These are phyloP conservation scores for Aphodius sticticus DNA, from an alignment of 2,888 invertebrate species.

Conservation along the genomic window DNA sequence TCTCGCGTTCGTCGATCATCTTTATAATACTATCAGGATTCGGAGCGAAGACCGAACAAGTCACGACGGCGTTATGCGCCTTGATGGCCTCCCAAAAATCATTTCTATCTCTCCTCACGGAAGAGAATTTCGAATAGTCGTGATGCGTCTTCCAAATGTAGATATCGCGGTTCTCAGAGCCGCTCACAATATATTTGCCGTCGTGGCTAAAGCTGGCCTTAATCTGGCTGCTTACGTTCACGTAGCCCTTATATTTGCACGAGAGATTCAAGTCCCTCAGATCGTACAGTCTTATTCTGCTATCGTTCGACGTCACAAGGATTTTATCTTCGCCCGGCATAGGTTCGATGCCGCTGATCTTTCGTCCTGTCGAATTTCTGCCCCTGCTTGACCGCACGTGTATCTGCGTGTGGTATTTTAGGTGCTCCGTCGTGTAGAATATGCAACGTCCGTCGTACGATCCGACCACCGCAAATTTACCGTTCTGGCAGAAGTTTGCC, in stretches of 20 bases:
- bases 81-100: conserved; percentile 98
- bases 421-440: conserved; percentile 97
- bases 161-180: conserved; percentile 96
- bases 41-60: conserved; percentile 97
- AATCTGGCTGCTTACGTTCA: conserved; percentile 96
- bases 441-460: conserved; percentile 98
- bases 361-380: conserved; percentile 92
- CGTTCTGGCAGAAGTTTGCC: conserved; percentile 97
- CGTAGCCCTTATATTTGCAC: conserved; percentile 73
- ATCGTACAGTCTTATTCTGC: conserved; percentile 94
- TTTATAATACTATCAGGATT: conserved; percentile 91
- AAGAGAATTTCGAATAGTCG: conserved; percentile 93
- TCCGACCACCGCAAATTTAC: conserved; percentile 97
- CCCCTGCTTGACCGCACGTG: conserved; percentile 96
- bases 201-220: conserved; percentile 98
- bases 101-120: conserved; percentile 90
- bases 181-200: conserved; percentile 96
- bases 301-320: conserved; percentile 97
- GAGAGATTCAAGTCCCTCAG: conserved; percentile 92
- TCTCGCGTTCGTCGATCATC: conserved; percentile 69
- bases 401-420: conserved; percentile 98
- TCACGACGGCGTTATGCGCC: conserved; percentile 95
- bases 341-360: conserved; percentile 97
- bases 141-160: conserved; percentile 99
- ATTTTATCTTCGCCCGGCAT: conserved; percentile 97